Evolutionary conservation across 2,888 invertebrate genomes (phyloP).

Genomic region (Plutella xylostella): DNA sequence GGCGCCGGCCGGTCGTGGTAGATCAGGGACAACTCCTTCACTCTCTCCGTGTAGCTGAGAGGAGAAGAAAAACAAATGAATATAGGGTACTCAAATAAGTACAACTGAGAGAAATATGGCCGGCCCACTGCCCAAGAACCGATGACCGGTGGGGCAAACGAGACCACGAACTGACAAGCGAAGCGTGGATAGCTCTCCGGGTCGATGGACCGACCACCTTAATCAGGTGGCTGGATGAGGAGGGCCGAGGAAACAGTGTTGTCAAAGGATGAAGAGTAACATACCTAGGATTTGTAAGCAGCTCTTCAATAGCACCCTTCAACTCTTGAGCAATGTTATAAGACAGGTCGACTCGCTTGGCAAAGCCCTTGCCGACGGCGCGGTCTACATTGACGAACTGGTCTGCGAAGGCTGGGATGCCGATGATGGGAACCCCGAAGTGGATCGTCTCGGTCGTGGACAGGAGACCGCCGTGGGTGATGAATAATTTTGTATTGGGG

Average conservation of each 20-base stretch:
- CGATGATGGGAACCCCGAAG: constrained; percentile 44
- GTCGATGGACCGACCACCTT: not conserved
- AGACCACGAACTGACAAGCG: not conserved
- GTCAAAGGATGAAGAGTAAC: too few species aligned
- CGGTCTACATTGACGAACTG: constrained; percentile 25
- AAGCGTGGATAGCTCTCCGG: not conserved
- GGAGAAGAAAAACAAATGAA: too few species aligned
- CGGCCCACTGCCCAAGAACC: too few species aligned
- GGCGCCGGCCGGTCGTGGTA: constrained; percentile 32
- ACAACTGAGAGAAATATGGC: too few species aligned
- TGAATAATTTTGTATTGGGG: constrained; percentile 38
- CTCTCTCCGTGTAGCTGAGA: constrained; percentile 30
- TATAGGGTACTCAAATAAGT: too few species aligned
- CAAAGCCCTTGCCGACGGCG: constrained; percentile 22
- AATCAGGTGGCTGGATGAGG: not conserved
- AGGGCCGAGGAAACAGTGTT: too few species aligned
- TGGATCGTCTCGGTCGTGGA: constrained; percentile 46
- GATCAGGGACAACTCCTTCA: constrained; percentile 29
- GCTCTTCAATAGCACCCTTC: constrained; percentile 20
- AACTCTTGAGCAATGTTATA: constrained; percentile 21
- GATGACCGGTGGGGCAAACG: not conserved
- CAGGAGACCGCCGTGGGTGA: constrained; percentile 48
- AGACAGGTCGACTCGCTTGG: constrained; percentile 19
- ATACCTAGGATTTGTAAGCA: constrained; percentile 22
- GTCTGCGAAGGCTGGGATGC: constrained; percentile 40